Evolutionary conservation across 2,113 vertebrate genomes (phyloP).

Genomic region (Leptosomus discolor): DNA sequence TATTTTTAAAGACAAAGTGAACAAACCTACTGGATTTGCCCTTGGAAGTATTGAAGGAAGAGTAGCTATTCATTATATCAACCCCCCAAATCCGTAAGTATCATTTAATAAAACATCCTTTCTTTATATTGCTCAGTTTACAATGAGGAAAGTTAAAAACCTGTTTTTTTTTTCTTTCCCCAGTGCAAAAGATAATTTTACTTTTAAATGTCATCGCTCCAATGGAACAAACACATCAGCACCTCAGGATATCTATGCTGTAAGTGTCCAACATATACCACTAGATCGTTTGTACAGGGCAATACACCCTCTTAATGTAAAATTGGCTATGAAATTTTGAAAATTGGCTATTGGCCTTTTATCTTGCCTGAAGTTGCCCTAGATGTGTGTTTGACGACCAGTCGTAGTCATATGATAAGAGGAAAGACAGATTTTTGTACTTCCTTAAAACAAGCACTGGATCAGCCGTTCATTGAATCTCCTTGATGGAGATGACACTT

Average conservation of each 20-base stretch:
- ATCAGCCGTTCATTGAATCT: neutral
- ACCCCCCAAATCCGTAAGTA: slow-evolving; percentile 97
- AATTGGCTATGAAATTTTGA: neutral
- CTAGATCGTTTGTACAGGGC: neutral
- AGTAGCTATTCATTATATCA: slow-evolving; percentile 98
- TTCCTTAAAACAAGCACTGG: neutral
- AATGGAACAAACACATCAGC: slow-evolving; percentile 98
- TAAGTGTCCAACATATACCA: slow-evolving; percentile 59
- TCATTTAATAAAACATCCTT: neutral
- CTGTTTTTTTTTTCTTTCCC: neutral
- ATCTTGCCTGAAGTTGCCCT: neutral
- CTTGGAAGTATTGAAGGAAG: slow-evolving; percentile 97
- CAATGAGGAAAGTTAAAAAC: neutral
- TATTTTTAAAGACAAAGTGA: slow-evolving; percentile 99
- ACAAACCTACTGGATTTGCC: slow-evolving; percentile 97
- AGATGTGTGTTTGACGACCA: neutral
- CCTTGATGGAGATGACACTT: neutral
- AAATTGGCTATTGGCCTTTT: neutral
- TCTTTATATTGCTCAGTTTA: neutral
- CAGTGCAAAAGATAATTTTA: slow-evolving; percentile 99
- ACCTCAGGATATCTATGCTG: slow-evolving; percentile 97
- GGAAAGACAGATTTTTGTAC: neutral
- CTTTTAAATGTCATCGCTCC: slow-evolving; percentile 98
- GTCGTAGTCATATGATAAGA: neutral
- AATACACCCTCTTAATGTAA: neutral